These are phyloP conservation scores for Brachionichthys hirsutus DNA, from an alignment of 2,113 vertebrate genomes.

Conservation along the genomic window DNA sequence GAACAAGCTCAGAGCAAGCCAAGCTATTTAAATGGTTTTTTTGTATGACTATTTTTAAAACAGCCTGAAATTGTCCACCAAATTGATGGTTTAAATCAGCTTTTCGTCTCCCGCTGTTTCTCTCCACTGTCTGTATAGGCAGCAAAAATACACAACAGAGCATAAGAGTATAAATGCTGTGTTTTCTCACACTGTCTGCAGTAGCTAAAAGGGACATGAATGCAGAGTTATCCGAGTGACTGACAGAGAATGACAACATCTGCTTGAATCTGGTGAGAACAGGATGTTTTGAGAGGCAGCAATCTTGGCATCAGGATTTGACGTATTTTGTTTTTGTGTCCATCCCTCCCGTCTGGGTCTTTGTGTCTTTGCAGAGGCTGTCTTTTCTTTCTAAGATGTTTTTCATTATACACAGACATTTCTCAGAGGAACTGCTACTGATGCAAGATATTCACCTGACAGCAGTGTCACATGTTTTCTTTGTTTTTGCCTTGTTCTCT, in stretches of 20 bases:
- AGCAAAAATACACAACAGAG: slow-evolving; percentile 12
- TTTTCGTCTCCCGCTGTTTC: slow-evolving; percentile 7
- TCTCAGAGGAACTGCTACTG: slow-evolving; percentile 25
- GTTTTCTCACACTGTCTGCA: not conserved
- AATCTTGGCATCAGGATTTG: slow-evolving; percentile 31
- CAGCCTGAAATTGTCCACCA: slow-evolving; percentile 25
- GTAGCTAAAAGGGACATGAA: slow-evolving; percentile 12
- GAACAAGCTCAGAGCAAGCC: slow-evolving; percentile 49
- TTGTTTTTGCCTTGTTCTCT: slow-evolving; percentile 15
- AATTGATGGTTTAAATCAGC: slow-evolving; percentile 43
- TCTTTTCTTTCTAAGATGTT: slow-evolving; percentile 1
- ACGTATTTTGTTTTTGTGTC: slow-evolving; percentile 41
- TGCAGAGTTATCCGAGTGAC: slow-evolving; percentile 19
- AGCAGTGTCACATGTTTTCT: slow-evolving; percentile 20
- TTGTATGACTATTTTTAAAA: slow-evolving; percentile 56
- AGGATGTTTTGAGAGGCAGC: slow-evolving; percentile 12
- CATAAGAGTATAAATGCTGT: not conserved
- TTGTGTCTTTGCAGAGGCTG: slow-evolving; percentile 30
- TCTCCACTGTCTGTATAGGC: not conserved
- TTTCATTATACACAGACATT: slow-evolving; percentile 38
- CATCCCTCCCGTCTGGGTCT: slow-evolving; percentile 22
- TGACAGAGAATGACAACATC: slow-evolving; percentile 34
- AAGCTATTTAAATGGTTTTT: slow-evolving; percentile 50
- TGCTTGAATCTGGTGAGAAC: slow-evolving; percentile 28
- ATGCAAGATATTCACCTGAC: slow-evolving; percentile 39